Base-by-base conservation (phyloP, 2,888 invertebrate genomes). In the Shargacucullia verbasci region DNA sequence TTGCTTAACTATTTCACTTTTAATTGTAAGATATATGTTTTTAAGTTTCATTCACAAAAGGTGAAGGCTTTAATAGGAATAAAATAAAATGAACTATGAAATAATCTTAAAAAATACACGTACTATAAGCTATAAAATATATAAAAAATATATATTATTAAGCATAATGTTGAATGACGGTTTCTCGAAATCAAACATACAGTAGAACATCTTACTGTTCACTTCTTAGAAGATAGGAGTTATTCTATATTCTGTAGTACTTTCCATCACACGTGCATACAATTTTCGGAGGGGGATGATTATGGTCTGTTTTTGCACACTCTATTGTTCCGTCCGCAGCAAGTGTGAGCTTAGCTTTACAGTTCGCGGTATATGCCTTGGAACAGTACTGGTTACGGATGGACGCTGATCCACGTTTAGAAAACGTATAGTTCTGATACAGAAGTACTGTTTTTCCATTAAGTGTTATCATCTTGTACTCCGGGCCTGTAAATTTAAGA, bases 341-440 rank as follows among this genome's bases (percentile, higher is more conserved):
- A 0, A 84, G 39, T 0, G 44, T 64, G n/a, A 83, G 41, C 12
- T 63, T 73, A 7, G 84, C 81, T 11, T 55, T 46, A 27, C 84
- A 83, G 2, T 52, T 44, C 5, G 35, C 54, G 0, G 65, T 38
- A 0, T 11, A 34, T 45, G 63, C 73, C 37, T 64, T 71, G 0
- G 79, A 78, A 48, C 79, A 79, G 34, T 68, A 73, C 31, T 66
- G 70, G 10, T 65, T 37, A 8, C 54, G 59, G 11, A 37, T 20
- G 20, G 20, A 54, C 0, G 65, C 45, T 0, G 13, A 41, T 0
- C 66, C 66, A 1, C 56, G 59, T 39, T 63, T 71, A 0, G 73
- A 68, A 46, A 43, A 79, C 2, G 76, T 76, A 13, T 74, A 37
- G 2, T 70, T 20, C 35, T 59, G 27, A 45, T 66, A 78, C 0